Evolutionary conservation across 2,113 vertebrate genomes (phyloP).

Genomic region (Campylorhamphus procurvoides): DNA sequence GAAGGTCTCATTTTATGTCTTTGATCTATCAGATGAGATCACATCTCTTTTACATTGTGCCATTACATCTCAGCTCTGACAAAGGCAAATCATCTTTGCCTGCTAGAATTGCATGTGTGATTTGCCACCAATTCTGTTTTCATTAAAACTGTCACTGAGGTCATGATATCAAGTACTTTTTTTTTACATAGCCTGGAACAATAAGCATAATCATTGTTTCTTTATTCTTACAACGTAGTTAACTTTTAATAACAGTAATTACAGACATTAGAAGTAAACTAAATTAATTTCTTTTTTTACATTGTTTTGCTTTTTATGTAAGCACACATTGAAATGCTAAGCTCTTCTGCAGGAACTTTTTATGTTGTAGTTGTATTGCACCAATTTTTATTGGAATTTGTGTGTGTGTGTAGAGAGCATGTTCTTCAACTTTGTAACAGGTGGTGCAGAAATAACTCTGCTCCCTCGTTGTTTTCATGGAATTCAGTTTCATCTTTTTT

Average conservation of each 20-base stretch:
- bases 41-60: background rate
- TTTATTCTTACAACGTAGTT: background rate
- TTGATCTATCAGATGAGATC: background rate
- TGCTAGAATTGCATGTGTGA: background rate
- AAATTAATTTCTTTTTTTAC: background rate
- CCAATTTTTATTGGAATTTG: background rate
- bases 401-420: background rate
- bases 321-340: background rate
- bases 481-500: background rate
- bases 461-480: background rate
- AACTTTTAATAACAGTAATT: background rate
- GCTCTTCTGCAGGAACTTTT: background rate
- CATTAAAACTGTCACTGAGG: background rate
- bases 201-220: background rate
- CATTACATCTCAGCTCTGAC: background rate
- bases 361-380: background rate
- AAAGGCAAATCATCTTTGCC: background rate
- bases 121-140: background rate
- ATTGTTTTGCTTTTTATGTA: background rate
- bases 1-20: background rate
- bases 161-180: background rate
- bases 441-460: background rate
- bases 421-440: background rate
- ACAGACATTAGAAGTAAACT: background rate
- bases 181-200: background rate